Conservation (phyloP, 53 echinoderm and acorn worm genomes). For the Paracentrotus lividus region DNA sequence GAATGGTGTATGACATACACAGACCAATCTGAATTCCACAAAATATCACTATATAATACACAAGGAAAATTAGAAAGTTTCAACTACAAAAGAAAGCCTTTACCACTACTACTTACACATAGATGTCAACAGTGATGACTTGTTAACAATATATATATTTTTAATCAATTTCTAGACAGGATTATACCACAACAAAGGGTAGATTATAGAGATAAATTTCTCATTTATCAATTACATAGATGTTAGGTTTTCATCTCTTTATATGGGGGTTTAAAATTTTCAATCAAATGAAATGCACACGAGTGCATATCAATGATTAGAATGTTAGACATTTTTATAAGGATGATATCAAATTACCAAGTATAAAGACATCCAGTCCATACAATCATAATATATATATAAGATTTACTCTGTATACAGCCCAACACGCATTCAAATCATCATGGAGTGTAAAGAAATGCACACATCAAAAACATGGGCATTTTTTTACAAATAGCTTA, state of each 20-base stretch:
- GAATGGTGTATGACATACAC: conserved; percentile 49
- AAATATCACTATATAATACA: conserved; percentile 65
- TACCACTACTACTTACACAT: conserved; percentile 53
- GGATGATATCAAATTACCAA: conserved; percentile 5
- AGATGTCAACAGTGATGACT: neutral
- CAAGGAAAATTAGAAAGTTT: conserved; percentile 39
- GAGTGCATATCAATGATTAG: neutral
- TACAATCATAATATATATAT: conserved; percentile 59
- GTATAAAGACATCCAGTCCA: conserved; percentile 22
- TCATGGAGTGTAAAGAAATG: neutral
- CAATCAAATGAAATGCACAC: conserved; percentile 8
- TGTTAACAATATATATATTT: conserved; percentile 56
- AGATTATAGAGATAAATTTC: conserved; percentile 28
- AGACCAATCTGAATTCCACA: conserved; percentile 64
- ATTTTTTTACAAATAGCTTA: conserved; percentile 18
- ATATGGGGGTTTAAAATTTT: conserved; percentile 30
- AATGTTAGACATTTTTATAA: conserved; percentile 4
- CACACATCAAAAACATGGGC: conserved; percentile 1
- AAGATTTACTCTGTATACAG: neutral
- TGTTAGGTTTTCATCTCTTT: neutral
- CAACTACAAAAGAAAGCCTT: conserved; percentile 41
- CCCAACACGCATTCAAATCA: conserved; percentile 13
- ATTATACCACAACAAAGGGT: conserved; percentile 19
- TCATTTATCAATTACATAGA: conserved; percentile 24
- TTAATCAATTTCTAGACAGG: conserved; percentile 45